A percentile compares a stretch with the other conserved stretches of the same genome.
These are phyloP conservation scores for Hepsetus odoe DNA, from an alignment of 2,113 vertebrate species.

Conservation along the genomic window DNA sequence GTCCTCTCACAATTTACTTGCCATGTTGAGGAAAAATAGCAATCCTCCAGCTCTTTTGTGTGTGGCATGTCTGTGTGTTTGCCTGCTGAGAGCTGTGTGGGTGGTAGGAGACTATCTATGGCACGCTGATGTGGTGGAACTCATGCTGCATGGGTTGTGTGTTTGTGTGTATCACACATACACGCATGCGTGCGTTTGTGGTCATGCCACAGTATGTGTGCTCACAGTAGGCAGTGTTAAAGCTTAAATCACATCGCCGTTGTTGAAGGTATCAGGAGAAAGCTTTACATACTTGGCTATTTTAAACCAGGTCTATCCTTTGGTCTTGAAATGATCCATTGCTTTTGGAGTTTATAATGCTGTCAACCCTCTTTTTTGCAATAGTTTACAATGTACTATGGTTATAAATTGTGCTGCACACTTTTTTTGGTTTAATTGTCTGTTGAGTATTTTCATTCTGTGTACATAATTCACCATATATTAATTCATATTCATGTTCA, in stretches of 20 bases:
- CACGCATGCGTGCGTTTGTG: slow-evolving; percentile 58
- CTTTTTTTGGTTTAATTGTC: background rate
- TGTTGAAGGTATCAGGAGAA: background rate
- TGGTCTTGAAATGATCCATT: background rate
- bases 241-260: background rate
- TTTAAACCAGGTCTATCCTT: background rate
- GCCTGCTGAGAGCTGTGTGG: slow-evolving; percentile 65
- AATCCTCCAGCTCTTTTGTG: slow-evolving; percentile 47
- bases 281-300: background rate
- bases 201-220: background rate
- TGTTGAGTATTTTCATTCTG: background rate
- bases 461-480: slow-evolving; percentile 8
- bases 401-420: background rate
- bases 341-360: background rate
- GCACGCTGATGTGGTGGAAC: slow-evolving; percentile 34
- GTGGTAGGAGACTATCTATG: slow-evolving; percentile 58
- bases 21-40: slow-evolving; percentile 58
- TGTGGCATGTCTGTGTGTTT: slow-evolving; percentile 53
- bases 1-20: slow-evolving; percentile 44
- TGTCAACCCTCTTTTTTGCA: too few relatives aligned
- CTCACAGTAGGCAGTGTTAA: background rate
- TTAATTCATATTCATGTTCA: slow-evolving; percentile 22
- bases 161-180: slow-evolving; percentile 62
- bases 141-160: slow-evolving; percentile 55
- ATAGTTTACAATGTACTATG: background rate